Conservation (phyloP, 2,888 invertebrate genomes). For the Dynastes grantii region DNA sequence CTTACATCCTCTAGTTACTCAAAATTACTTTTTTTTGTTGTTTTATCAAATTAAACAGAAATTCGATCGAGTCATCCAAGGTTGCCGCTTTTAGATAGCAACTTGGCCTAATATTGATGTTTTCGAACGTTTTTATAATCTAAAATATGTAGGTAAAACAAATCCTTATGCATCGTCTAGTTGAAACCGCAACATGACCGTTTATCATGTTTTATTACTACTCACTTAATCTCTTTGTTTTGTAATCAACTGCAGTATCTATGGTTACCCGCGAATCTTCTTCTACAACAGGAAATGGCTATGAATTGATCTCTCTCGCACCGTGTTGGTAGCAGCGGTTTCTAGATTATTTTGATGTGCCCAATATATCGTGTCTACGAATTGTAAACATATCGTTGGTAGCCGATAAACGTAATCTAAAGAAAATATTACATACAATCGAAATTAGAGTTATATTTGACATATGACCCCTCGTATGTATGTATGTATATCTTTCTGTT, state of each 20-base stretch:
- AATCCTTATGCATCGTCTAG: too few species aligned
- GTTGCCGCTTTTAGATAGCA: too few species aligned
- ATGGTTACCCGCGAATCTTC: conserved; percentile 4
- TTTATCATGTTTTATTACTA: not conserved
- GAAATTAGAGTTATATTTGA: conserved; percentile 8
- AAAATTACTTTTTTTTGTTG: too few species aligned
- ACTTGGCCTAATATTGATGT: too few species aligned
- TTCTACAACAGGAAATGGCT: not conserved
- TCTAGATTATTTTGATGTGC: conserved; percentile 9
- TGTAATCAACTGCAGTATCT: not conserved
- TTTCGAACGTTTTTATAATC: too few species aligned
- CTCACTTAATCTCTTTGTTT: not conserved
- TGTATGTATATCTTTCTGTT: too few species aligned
- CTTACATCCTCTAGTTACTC: too few species aligned
- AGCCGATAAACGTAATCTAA: not conserved
- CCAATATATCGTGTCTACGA: conserved; percentile 6
- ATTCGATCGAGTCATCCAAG: too few species aligned
- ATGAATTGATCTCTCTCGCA: not conserved
- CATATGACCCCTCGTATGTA: not conserved
- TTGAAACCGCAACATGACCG: conserved; percentile 1
- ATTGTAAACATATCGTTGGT: conserved; percentile 1
- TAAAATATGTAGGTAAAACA: too few species aligned
- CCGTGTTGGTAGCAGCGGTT: not conserved
- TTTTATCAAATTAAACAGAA: too few species aligned
- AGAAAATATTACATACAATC: conserved; percentile 11